Evolutionary conservation across 1,140 invertebrate genomes (phyloP).

Genomic region (Formica exsecta): DNA sequence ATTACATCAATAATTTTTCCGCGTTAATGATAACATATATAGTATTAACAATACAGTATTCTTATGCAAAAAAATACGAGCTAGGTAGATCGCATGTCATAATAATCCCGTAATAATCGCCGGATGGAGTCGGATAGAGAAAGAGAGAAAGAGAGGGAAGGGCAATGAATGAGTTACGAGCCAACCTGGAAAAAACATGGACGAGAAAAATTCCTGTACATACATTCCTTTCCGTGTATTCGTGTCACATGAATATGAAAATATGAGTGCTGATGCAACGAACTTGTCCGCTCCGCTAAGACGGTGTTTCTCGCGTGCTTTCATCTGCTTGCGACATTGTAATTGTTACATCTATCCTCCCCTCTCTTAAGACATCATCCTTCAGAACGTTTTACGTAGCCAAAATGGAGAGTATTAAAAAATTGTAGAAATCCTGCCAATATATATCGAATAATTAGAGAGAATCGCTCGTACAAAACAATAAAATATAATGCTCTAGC

Average conservation of each 20-base stretch:
- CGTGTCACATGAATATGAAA: constrained; percentile 43
- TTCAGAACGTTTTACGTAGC: neutral
- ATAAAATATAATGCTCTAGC: neutral
- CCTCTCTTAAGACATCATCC: neutral
- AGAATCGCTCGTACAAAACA: neutral
- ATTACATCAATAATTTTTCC: neutral
- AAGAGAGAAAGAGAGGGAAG: neutral
- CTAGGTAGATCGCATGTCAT: neutral
- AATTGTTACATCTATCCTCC: neutral
- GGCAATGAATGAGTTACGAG: neutral
- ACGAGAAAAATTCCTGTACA: constrained; percentile 12
- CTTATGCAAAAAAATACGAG: constrained; percentile 12
- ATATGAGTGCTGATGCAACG: constrained; percentile 22
- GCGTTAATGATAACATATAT: neutral
- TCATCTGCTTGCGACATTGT: constrained; percentile 8
- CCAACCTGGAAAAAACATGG: constrained; percentile 6
- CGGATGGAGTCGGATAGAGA: neutral
- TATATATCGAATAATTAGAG: neutral
- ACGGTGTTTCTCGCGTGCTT: constrained; percentile 12
- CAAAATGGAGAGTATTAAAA: neutral
- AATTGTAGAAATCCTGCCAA: neutral
- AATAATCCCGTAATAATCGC: constrained; percentile 27
- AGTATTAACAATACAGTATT: neutral
- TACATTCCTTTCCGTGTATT: constrained; percentile 5
- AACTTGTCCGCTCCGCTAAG: constrained; percentile 20